A percentile compares a stretch with the other conserved stretches of the same genome.
These are phyloP conservation scores for Enteromius trimaculatus DNA, from an alignment of 2,797 vertebrate species.

Conservation along the genomic window DNA sequence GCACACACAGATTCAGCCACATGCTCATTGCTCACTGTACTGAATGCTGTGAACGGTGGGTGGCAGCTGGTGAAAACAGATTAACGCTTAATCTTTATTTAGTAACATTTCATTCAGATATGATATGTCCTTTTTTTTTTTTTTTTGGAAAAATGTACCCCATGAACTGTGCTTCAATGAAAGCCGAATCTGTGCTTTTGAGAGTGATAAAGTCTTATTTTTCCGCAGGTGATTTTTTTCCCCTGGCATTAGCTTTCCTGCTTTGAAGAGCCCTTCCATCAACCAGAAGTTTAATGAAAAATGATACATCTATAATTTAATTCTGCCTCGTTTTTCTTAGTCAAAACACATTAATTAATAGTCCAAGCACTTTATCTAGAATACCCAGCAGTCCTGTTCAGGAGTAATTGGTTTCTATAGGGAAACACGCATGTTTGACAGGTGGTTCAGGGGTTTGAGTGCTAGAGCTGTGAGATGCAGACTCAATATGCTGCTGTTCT, in stretches of 20 bases:
- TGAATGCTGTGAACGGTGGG: conserved; percentile 18
- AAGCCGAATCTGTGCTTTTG: conserved; percentile 1
- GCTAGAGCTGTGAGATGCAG: conserved; percentile 56
- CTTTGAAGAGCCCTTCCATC: conserved; percentile 24
- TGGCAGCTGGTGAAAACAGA: conserved; percentile 34
- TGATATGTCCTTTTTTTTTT: conserved; percentile 23
- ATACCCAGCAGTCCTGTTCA: conserved; percentile 50
- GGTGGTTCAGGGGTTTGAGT: conserved; percentile 56
- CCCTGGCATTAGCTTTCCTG: neutral
- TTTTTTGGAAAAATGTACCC: conserved; percentile 20
- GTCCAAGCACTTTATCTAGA: conserved; percentile 52
- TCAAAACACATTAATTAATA: conserved; percentile 43
- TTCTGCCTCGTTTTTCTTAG: conserved; percentile 38
- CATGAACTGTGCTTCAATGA: neutral
- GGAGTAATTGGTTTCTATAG: conserved; percentile 49
- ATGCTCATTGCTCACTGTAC: neutral
- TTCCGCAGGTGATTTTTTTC: neutral
- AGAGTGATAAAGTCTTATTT: neutral
- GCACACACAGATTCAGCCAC: neutral
- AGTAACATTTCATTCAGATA: conserved; percentile 41
- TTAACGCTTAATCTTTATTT: conserved; percentile 40
- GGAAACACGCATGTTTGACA: conserved; percentile 55
- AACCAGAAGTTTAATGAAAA: conserved; percentile 31
- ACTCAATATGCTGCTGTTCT: conserved; percentile 56
- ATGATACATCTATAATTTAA: conserved; percentile 38